Evolutionary conservation across 1,140 invertebrate genomes (phyloP).

Genomic region (Drosophila mauritiana): DNA sequence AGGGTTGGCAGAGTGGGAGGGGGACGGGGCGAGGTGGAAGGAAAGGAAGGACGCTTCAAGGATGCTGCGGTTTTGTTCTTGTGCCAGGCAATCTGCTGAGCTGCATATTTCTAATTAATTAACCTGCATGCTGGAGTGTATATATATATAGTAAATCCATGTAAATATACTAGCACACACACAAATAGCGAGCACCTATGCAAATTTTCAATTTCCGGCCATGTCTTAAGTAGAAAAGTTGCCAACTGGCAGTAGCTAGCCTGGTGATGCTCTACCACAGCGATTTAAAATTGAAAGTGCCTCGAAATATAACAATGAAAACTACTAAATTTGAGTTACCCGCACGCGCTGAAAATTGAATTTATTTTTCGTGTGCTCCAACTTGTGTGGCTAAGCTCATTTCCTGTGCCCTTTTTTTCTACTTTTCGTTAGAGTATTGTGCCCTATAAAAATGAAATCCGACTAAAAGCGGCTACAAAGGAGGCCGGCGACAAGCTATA

Average conservation of each 20-base stretch:
- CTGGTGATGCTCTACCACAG: not conserved
- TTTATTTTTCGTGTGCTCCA: too few relatives aligned
- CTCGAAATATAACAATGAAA: too few relatives aligned
- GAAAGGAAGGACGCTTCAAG: conserved; percentile 26
- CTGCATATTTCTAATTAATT: conserved; percentile 77
- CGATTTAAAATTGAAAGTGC: not conserved
- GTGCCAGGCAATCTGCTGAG: conserved; percentile 61
- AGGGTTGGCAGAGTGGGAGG: not conserved
- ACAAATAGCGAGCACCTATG: not conserved
- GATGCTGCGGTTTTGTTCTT: conserved; percentile 39
- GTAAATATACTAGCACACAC: conserved; percentile 7
- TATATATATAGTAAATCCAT: conserved; percentile 21
- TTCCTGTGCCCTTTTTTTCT: not conserved
- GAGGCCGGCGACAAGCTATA: conserved; percentile 58
- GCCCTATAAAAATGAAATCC: conserved; percentile 34
- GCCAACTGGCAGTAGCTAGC: not conserved
- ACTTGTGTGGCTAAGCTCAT: not conserved
- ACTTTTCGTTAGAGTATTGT: not conserved
- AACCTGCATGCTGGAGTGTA: conserved; percentile 58
- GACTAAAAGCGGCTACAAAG: conserved; percentile 34
- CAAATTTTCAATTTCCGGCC: conserved; percentile 22
- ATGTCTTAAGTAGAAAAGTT: conserved; percentile 14
- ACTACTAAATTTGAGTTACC: too few relatives aligned
- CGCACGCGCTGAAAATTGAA: too few relatives aligned
- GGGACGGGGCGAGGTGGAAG: not conserved